Evolutionary conservation across 2,797 vertebrate genomes (phyloP).

Genomic region (Betta splendens): DNA sequence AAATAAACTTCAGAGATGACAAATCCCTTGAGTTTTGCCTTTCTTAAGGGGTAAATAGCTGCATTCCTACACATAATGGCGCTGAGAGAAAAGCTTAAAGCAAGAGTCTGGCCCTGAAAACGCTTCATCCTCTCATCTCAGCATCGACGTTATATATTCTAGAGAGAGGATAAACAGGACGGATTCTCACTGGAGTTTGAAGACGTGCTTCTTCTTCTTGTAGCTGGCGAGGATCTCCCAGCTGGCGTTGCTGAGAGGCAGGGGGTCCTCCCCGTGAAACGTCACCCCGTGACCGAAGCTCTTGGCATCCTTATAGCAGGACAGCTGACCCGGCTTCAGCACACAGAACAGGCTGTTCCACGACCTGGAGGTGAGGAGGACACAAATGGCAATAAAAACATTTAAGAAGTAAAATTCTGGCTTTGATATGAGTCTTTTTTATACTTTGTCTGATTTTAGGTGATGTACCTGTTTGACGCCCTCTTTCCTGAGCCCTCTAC

Average conservation of each 20-base stretch:
- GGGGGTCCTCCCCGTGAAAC: slow-evolving; percentile 90
- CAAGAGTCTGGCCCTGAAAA: background rate
- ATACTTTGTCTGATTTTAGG: too few species aligned
- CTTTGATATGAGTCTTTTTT: too few species aligned
- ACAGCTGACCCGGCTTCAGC: slow-evolving; percentile 88
- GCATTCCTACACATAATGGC: background rate
- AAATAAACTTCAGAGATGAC: slow-evolving; percentile 4
- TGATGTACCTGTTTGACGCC: slow-evolving; percentile 90
- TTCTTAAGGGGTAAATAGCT: background rate
- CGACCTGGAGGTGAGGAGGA: slow-evolving; percentile 80
- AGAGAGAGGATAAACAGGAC: background rate
- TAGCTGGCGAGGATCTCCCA: slow-evolving; percentile 90
- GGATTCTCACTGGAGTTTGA: slow-evolving; percentile 88
- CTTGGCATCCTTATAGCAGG: slow-evolving; percentile 92
- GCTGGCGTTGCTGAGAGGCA: slow-evolving; percentile 83
- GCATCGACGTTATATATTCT: too few species aligned
- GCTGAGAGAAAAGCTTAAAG: background rate
- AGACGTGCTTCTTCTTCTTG: slow-evolving; percentile 96
- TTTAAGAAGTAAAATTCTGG: slow-evolving; percentile 15
- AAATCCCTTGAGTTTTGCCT: background rate
- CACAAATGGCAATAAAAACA: background rate
- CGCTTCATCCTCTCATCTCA: background rate
- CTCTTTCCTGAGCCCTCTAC: slow-evolving; percentile 91
- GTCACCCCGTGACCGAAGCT: slow-evolving; percentile 85
- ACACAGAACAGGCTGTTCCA: slow-evolving; percentile 96